phyloP scores from a whole-genome alignment of 2,888 invertebrate genomes.

The Stenodema calcarata region DNA sequence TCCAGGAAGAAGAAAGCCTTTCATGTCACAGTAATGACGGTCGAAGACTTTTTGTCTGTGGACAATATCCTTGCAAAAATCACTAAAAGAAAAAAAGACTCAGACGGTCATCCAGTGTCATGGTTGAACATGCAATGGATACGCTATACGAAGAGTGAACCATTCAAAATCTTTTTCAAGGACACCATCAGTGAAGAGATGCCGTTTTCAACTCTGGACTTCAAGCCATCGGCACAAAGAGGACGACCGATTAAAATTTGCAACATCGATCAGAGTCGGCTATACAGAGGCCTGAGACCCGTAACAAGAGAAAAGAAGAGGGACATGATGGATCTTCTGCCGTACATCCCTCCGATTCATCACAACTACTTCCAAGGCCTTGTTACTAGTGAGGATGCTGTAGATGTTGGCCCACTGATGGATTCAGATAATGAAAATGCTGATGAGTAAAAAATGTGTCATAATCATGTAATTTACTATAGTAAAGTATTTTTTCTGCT shows the following conservation, averaged over 20 bases:
- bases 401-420: neutral
- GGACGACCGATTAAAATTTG: neutral
- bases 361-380: neutral
- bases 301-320: neutral
- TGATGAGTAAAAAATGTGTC: no score
- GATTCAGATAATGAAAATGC: neutral
- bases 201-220: neutral
- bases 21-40: neutral
- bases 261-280: neutral
- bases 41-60: neutral
- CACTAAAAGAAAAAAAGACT: neutral
- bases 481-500: no score
- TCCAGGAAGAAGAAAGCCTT: neutral
- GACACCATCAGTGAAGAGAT: neutral
- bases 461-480: no score
- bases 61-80: neutral
- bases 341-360: neutral
- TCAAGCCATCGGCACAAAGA: neutral
- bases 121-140: conserved; percentile 15
- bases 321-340: neutral
- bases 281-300: neutral
- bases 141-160: neutral
- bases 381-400: neutral
- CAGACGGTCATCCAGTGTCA: neutral
- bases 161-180: neutral